These are phyloP conservation scores for Acipenser oxyrinchus DNA, from an alignment of 2,797 vertebrate genomes.

Conservation along the genomic window DNA sequence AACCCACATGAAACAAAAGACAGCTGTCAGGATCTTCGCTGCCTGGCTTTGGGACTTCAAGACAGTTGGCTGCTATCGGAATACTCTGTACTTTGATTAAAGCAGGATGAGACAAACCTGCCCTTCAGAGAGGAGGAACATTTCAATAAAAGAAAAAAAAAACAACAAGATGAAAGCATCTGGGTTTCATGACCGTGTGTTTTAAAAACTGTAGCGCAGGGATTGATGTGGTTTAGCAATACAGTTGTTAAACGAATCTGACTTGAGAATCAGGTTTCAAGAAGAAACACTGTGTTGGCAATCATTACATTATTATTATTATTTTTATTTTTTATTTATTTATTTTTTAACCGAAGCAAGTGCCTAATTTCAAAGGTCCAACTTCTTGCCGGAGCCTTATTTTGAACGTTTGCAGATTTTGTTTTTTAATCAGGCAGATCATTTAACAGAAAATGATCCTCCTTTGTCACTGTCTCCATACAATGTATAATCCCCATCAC, in stretches of 20 bases:
- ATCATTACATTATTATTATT: background rate
- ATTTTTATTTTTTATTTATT: background rate
- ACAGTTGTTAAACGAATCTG: conserved; percentile 4
- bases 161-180: conserved; percentile 15
- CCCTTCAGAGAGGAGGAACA: conserved; percentile 6
- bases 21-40: conserved; percentile 3
- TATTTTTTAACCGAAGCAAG: background rate
- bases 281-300: background rate
- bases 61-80: conserved; percentile 7
- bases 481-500: no score
- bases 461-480: no score
- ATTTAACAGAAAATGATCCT: no score
- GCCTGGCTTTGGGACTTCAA: conserved; percentile 1
- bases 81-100: conserved; percentile 18
- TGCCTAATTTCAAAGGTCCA: no score
- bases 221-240: conserved; percentile 18
- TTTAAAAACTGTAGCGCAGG: conserved; percentile 6
- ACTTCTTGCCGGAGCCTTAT: no score
- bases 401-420: no score
- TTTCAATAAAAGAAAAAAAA: conserved; percentile 9
- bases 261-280: background rate
- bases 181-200: conserved; percentile 8
- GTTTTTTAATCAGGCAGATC: no score
- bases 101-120: conserved; percentile 17
- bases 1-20: conserved; percentile 2